Conservation (phyloP, 2,888 invertebrate genomes). For the Caenorhabditis sp. region DNA sequence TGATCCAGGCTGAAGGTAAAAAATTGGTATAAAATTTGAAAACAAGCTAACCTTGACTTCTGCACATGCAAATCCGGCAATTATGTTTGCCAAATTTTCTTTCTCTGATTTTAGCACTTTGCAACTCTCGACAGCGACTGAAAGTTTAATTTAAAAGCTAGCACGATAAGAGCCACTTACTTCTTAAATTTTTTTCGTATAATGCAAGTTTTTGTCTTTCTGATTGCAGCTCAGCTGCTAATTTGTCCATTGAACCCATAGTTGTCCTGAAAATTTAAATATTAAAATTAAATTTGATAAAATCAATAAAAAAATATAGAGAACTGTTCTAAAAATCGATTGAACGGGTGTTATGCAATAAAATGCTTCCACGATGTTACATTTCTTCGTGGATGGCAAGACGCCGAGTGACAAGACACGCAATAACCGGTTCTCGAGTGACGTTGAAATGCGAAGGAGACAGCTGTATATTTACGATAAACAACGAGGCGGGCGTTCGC, state of each 20-base stretch:
- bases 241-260: slow-evolving; percentile 40
- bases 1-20: slow-evolving; percentile 26
- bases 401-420: slow-evolving; percentile 33
- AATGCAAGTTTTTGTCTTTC: slow-evolving; percentile 60
- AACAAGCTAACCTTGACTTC: slow-evolving; percentile 45
- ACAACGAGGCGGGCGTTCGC: slow-evolving; percentile 9
- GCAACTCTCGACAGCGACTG: slow-evolving; percentile 61
- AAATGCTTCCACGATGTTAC: slow-evolving; percentile 35
- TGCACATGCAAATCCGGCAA: slow-evolving; percentile 55
- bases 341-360: slow-evolving; percentile 3
- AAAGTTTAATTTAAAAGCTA: neutral
- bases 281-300: neutral
- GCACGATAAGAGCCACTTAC: slow-evolving; percentile 1
- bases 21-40: neutral
- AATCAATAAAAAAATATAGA: neutral
- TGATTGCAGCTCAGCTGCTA: slow-evolving; percentile 39
- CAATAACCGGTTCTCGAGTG: slow-evolving; percentile 48
- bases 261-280: slow-evolving; percentile 8
- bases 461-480: slow-evolving; percentile 51
- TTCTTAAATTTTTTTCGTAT: slow-evolving; percentile 60
- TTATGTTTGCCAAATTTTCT: slow-evolving; percentile 54
- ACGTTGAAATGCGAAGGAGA: slow-evolving; percentile 32
- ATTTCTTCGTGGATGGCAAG: slow-evolving; percentile 45
- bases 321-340: slow-evolving; percentile 13
- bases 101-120: slow-evolving; percentile 60